Evolutionary conservation across 2,113 vertebrate species (phyloP).

Genomic region (Alligator mississippiensis): DNA sequence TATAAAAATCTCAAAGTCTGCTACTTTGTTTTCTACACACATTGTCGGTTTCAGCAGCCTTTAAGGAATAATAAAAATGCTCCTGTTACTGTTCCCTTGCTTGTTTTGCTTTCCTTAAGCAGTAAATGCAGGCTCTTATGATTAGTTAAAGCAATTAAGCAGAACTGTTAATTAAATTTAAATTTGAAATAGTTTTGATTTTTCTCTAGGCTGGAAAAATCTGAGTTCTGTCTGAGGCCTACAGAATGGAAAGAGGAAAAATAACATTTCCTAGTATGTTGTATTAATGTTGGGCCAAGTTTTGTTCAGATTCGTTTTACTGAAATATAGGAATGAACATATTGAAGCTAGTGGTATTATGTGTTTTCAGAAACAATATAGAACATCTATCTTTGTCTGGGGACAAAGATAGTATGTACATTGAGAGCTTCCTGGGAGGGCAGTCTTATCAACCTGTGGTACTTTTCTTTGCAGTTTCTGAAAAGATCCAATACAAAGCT

Average conservation of each 20-base stretch:
- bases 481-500: background rate
- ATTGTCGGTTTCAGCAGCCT: background rate
- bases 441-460: background rate
- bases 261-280: background rate
- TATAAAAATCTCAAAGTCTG: background rate
- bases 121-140: too few species aligned
- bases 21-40: background rate
- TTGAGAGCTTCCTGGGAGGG: background rate
- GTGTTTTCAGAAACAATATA: background rate
- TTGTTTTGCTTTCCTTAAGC: too few species aligned
- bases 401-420: background rate
- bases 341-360: background rate
- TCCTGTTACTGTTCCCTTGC: too few species aligned
- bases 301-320: background rate
- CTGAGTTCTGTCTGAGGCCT: too few species aligned
- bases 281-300: background rate
- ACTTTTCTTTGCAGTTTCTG: background rate
- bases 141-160: background rate
- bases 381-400: too few species aligned
- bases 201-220: background rate
- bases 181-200: background rate
- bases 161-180: too few species aligned
- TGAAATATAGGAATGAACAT: background rate
- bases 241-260: background rate
- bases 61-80: too few species aligned